Conservation (phyloP, 2,888 invertebrate species). For the Mycalesis mineus region DNA sequence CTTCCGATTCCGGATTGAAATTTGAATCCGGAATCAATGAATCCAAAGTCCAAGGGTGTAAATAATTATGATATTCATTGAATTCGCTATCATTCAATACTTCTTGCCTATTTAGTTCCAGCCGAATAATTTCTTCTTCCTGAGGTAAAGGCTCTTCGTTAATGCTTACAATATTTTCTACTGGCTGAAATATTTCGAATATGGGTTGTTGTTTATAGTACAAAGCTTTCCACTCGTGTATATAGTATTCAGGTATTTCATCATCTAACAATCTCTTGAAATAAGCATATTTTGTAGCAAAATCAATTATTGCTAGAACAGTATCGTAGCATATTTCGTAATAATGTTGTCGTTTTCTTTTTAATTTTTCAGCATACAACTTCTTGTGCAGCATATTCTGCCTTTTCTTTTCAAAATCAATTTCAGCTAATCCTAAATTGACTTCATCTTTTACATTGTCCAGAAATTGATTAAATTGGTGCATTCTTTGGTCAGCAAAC, state of each 20-base stretch:
- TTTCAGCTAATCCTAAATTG: conserved; percentile 66
- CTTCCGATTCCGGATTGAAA: conserved; percentile 59
- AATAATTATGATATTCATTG: conserved; percentile 73
- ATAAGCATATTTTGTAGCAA: conserved; percentile 72
- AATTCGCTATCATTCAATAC: conserved; percentile 76
- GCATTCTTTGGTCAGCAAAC: conserved; percentile 68
- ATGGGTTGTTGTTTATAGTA: conserved; percentile 77
- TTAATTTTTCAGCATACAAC: conserved; percentile 75
- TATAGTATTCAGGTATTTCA: conserved; percentile 66
- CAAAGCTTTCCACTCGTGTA: conserved; percentile 77
- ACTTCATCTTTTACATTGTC: conserved; percentile 64
- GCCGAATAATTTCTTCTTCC: conserved; percentile 61
- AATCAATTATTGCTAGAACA: conserved; percentile 74
- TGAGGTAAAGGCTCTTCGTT: conserved; percentile 48
- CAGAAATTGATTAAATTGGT: conserved; percentile 65
- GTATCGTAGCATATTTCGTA: conserved; percentile 73
- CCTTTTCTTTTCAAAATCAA: conserved; percentile 73
- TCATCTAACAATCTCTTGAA: conserved; percentile 61
- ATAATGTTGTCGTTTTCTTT: conserved; percentile 65
- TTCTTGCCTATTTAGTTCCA: conserved; percentile 75
- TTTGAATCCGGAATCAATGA: conserved; percentile 63
- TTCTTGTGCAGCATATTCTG: conserved; percentile 71
- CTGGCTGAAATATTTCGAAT: conserved; percentile 65
- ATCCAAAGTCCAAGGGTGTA: conserved; percentile 74
- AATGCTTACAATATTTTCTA: conserved; percentile 53